Conservation (phyloP, 2,797 vertebrate species). For the Lithobates sylvaticus region DNA sequence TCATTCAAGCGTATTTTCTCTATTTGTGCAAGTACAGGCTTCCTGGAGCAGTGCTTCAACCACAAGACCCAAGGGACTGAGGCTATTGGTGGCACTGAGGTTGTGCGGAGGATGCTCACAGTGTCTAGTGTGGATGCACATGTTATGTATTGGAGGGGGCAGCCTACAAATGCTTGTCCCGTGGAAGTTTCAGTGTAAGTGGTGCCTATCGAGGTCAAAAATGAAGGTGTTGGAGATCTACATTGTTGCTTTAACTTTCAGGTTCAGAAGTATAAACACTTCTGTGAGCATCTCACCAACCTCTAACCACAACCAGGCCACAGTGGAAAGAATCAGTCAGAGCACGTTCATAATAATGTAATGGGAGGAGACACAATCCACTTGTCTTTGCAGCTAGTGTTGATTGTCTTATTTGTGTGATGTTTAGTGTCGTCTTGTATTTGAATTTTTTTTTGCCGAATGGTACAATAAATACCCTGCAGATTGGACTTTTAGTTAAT, state of each 20-base stretch:
- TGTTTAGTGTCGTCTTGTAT: too few relatives aligned
- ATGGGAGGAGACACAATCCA: background rate
- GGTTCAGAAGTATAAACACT: background rate
- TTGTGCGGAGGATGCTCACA: background rate
- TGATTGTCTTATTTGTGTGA: too few relatives aligned
- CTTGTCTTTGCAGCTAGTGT: background rate
- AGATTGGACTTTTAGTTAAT: too few relatives aligned
- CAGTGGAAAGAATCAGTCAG: constrained; percentile 53
- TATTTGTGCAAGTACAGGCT: constrained; percentile 6
- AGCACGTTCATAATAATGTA: background rate
- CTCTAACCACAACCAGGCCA: constrained; percentile 51
- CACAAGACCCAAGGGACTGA: constrained; percentile 17
- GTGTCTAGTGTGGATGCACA: background rate
- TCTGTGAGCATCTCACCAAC: constrained; percentile 25
- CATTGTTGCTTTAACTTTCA: background rate
- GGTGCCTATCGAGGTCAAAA: background rate
- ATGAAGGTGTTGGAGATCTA: background rate
- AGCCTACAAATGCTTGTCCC: too few relatives aligned
- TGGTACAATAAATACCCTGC: too few relatives aligned
- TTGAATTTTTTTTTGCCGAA: too few relatives aligned
- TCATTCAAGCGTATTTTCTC: background rate
- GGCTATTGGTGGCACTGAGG: background rate
- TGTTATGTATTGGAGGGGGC: background rate
- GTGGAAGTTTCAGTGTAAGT: background rate
- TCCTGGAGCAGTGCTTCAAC: background rate